phyloP scores from a whole-genome alignment of 2,888 invertebrate species.

The Nemurella pictetii region DNA sequence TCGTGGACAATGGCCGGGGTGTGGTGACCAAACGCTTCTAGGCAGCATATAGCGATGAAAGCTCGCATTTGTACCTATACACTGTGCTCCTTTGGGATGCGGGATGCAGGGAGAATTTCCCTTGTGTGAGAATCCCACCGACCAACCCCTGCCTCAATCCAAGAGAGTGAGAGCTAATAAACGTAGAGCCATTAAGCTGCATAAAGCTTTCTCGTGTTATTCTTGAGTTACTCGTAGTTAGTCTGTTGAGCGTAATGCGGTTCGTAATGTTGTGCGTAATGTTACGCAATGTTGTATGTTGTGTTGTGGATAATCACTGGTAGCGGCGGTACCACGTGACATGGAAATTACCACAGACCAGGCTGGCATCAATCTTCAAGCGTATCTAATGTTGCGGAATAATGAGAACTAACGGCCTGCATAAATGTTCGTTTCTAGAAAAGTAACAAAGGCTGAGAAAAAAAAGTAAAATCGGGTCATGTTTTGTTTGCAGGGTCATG shows the following conservation, averaged over 20 bases:
- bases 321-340: background rate
- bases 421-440: background rate
- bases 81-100: too few relatives aligned
- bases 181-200: background rate
- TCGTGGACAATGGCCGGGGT: too few relatives aligned
- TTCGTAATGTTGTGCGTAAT: background rate
- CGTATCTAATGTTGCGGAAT: background rate
- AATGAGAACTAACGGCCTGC: background rate
- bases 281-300: background rate
- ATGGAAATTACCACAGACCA: background rate
- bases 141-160: background rate
- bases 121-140: background rate
- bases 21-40: too few relatives aligned
- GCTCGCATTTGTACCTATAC: too few relatives aligned
- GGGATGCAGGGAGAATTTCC: background rate
- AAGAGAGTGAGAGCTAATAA: background rate
- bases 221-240: background rate
- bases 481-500: too few relatives aligned
- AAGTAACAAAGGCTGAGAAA: background rate
- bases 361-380: background rate
- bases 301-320: background rate
- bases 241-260: background rate
- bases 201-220: background rate
- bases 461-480: background rate
- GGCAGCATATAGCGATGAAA: too few relatives aligned